Evolutionary conservation across 2,888 invertebrate species (phyloP).

Genomic region (Machimus atricapillus): DNA sequence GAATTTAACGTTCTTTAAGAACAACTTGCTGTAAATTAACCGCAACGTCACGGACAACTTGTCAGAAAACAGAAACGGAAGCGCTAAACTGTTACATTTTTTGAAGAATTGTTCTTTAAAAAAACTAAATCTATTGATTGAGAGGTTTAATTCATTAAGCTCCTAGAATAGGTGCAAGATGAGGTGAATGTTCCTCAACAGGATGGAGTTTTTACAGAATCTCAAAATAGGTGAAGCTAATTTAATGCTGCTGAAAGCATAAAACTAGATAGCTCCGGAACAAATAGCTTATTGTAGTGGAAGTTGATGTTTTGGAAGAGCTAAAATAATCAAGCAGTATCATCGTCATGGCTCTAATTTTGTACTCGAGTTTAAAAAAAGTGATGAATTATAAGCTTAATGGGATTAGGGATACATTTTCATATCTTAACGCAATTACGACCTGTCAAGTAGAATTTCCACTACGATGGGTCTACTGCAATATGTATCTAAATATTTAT

Average conservation of each 20-base stretch:
- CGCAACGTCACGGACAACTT: not conserved
- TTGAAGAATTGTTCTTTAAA: not conserved
- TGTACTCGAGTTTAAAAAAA: not conserved
- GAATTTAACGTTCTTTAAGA: not conserved
- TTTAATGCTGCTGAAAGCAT: not conserved
- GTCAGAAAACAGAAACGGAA: conserved; percentile 1
- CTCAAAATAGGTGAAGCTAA: not conserved
- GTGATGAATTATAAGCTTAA: not conserved
- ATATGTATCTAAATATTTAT: not conserved
- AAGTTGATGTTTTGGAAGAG: not conserved
- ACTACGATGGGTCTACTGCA: not conserved
- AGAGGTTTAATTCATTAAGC: not conserved
- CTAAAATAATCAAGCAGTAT: not conserved
- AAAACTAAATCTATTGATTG: not conserved
- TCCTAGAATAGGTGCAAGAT: not conserved
- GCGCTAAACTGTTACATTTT: not conserved
- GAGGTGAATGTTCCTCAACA: conserved; percentile 1
- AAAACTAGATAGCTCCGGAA: not conserved
- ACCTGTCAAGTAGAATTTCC: not conserved
- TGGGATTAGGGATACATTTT: not conserved
- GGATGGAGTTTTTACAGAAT: not conserved
- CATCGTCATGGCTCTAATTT: not conserved
- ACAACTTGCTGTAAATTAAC: not conserved
- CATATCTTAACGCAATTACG: not conserved
- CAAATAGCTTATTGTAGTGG: not conserved